Percentiles rank a stretch among this genome's conserved stretches.
Conservation (phyloP, 2,113 vertebrate species). For the Rutilus rutilus region DNA sequence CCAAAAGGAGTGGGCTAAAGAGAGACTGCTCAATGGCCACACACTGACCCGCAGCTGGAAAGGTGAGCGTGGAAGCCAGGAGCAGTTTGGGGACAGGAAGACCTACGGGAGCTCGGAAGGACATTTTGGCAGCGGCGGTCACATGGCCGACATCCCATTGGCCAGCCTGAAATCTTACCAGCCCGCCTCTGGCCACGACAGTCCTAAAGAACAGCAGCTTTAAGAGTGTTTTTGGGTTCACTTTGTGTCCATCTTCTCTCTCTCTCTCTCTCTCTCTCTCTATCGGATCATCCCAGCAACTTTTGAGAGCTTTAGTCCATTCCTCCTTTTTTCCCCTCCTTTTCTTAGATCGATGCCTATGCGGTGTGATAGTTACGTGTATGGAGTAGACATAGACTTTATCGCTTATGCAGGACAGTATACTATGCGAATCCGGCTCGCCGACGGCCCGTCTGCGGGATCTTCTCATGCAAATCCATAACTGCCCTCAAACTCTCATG, state of each 20-base stretch:
- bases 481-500: slow-evolving; percentile 45
- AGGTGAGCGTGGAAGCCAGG: slow-evolving; percentile 87
- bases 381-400: slow-evolving; percentile 67
- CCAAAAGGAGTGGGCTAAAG: slow-evolving; percentile 96
- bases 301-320: slow-evolving; percentile 25
- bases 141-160: slow-evolving; percentile 94
- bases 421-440: slow-evolving; percentile 78
- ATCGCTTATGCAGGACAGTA: slow-evolving; percentile 85
- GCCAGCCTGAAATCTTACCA: slow-evolving; percentile 96
- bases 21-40: slow-evolving; percentile 97
- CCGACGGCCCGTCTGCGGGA: slow-evolving; percentile 73
- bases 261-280: not conserved
- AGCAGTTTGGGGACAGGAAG: slow-evolving; percentile 95
- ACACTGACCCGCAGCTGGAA: slow-evolving; percentile 95
- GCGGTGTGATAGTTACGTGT: slow-evolving; percentile 56
- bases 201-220: slow-evolving; percentile 97
- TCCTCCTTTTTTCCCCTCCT: not conserved
- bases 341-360: slow-evolving; percentile 53
- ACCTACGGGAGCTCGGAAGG: slow-evolving; percentile 89
- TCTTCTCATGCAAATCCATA: slow-evolving; percentile 55
- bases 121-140: slow-evolving; percentile 85
- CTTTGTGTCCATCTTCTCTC: not conserved
- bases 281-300: slow-evolving; percentile 33
- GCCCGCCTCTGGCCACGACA: slow-evolving; percentile 85
- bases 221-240: slow-evolving; percentile 72